phyloP scores from a whole-genome alignment of 2,113 vertebrate genomes.

The Conger conger region DNA sequence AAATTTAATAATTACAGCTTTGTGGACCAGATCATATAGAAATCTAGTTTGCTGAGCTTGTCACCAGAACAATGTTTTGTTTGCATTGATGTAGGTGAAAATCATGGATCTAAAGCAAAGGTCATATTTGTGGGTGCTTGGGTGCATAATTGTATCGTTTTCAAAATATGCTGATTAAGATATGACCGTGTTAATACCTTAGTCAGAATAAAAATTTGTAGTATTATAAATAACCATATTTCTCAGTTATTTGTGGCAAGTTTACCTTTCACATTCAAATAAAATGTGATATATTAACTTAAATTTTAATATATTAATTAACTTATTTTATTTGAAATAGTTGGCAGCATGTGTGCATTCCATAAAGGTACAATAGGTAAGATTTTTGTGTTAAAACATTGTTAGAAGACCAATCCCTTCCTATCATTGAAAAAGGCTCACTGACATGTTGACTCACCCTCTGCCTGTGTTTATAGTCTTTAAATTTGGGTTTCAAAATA shows the following conservation, averaged over 20 bases:
- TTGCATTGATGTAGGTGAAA: neutral
- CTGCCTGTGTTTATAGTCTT: too few species aligned
- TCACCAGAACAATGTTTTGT: neutral
- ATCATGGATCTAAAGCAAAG: neutral
- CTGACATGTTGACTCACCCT: too few species aligned
- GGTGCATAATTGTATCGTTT: neutral
- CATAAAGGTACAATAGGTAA: too few species aligned
- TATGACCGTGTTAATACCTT: neutral
- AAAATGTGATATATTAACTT: too few species aligned
- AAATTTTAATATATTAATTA: too few species aligned
- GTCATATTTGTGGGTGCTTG: neutral
- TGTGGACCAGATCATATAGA: constrained; percentile 64
- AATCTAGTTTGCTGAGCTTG: neutral
- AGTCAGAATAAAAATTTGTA: neutral
- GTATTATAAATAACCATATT: neutral
- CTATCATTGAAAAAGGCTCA: too few species aligned
- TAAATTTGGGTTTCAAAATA: too few species aligned
- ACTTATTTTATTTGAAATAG: too few species aligned
- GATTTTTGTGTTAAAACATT: too few species aligned
- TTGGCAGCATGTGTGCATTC: too few species aligned
- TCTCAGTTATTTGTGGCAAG: neutral
- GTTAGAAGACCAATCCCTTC: too few species aligned
- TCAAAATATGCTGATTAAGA: neutral
- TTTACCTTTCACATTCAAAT: too few species aligned
- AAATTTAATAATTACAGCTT: constrained; percentile 75